phyloP scores from a whole-genome alignment of 1,140 invertebrate genomes.

The Caenorhabditis brenneri region DNA sequence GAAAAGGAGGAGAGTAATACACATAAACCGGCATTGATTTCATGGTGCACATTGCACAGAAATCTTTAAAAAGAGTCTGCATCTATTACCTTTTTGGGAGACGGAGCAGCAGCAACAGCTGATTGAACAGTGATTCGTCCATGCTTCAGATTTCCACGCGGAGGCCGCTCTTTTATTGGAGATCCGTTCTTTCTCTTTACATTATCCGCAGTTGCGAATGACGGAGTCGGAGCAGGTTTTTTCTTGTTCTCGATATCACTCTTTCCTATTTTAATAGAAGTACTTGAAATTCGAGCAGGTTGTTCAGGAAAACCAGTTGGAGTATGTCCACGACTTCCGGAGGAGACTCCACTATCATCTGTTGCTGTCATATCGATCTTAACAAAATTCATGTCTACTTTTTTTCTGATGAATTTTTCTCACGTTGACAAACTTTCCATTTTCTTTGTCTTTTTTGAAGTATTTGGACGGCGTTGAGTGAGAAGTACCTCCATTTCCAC shows the following conservation, averaged over 20 bases:
- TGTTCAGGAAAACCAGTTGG: not conserved
- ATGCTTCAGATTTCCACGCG: not conserved
- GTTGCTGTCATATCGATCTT: not conserved
- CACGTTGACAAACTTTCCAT: not conserved
- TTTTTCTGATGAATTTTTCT: not conserved
- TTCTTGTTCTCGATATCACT: not conserved
- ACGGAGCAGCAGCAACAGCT: not conserved
- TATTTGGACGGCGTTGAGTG: not conserved
- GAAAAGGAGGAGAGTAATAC: not conserved
- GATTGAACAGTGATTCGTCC: not conserved
- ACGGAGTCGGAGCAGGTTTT: not conserved
- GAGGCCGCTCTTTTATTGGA: not conserved
- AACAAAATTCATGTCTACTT: not conserved
- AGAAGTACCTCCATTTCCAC: not conserved
- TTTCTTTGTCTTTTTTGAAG: not conserved
- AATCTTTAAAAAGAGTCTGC: not conserved
- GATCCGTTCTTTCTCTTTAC: not conserved
- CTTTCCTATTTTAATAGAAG: not conserved
- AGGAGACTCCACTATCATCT: not conserved
- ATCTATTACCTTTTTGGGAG: not conserved
- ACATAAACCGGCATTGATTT: not conserved
- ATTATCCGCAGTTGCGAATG: not conserved
- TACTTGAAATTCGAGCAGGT: not conserved
- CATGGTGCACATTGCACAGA: not conserved
- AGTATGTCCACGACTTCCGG: not conserved